Conservation (phyloP, 2,797 vertebrate genomes). For the Rhinatrema bivittatum region DNA sequence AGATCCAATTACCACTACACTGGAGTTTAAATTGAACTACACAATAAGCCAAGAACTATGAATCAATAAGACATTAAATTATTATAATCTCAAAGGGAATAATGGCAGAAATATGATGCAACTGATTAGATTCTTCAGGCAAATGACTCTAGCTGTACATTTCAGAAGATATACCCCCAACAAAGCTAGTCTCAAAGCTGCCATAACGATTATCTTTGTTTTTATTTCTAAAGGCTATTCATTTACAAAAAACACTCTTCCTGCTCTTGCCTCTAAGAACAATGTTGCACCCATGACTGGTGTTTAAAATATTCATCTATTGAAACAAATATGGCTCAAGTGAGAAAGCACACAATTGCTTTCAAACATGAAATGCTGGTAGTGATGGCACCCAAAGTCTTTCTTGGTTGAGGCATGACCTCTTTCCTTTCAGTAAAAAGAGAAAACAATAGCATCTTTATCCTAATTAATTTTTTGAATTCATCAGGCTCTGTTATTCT, state of each 20-base stretch:
- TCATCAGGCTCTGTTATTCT: too few species aligned
- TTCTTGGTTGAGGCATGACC: neutral
- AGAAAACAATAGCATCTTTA: neutral
- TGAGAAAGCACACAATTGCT: neutral
- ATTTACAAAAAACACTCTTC: constrained; percentile 7
- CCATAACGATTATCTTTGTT: constrained; percentile 11
- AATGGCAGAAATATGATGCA: constrained; percentile 2
- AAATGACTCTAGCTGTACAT: constrained; percentile 1
- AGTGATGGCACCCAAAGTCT: neutral
- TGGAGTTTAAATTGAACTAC: constrained; percentile 14
- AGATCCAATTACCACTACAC: constrained; percentile 21
- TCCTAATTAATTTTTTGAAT: constrained; percentile 9
- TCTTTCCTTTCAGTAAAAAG: neutral
- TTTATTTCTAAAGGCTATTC: constrained; percentile 14
- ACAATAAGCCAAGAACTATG: constrained; percentile 3
- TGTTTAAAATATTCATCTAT: constrained; percentile 4
- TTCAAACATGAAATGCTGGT: neutral
- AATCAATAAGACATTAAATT: constrained; percentile 21
- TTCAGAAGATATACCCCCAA: constrained; percentile 11
- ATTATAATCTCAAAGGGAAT: constrained; percentile 8
- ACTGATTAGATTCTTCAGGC: constrained; percentile 14
- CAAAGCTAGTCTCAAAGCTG: constrained; percentile 5
- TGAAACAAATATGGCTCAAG: constrained; percentile 2
- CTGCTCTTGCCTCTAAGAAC: constrained; percentile 1
- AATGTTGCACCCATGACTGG: neutral